Percentiles rank a stretch among this genome's conserved stretches.
phyloP scores from a whole-genome alignment of 2,797 vertebrate species.

The Octomys mimax region DNA sequence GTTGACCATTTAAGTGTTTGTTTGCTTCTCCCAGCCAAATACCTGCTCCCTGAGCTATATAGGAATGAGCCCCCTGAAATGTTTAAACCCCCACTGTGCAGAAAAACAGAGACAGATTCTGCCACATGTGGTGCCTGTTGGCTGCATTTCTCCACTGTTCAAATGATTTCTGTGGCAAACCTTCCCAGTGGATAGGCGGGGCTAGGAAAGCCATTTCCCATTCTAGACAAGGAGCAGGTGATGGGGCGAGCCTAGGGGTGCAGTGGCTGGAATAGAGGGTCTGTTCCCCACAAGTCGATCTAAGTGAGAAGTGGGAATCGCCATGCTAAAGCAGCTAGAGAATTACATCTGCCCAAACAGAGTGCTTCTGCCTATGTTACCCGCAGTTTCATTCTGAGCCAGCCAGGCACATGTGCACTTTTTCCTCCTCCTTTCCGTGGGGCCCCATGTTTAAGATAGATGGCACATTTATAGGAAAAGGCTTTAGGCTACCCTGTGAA shows the following conservation, averaged over 20 bases:
- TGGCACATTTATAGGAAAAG: background rate
- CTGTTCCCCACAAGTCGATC: background rate
- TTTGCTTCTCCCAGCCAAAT: slow-evolving; percentile 5
- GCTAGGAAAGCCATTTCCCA: background rate
- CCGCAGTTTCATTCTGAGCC: background rate
- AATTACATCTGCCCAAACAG: background rate
- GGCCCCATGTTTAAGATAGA: background rate
- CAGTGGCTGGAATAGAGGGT: background rate
- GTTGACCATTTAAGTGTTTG: background rate
- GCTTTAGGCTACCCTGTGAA: background rate
- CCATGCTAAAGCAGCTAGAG: accelerated
- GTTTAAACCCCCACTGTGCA: slow-evolving; percentile 41
- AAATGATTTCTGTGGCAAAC: slow-evolving; percentile 25
- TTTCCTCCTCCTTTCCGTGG: background rate
- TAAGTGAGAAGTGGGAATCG: background rate
- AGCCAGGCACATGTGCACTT: accelerated
- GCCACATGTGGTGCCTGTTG: slow-evolving; percentile 52
- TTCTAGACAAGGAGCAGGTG: background rate
- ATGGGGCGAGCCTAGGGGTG: accelerated
- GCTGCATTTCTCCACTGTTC: slow-evolving; percentile 27
- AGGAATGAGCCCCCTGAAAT: background rate
- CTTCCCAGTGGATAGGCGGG: slow-evolving; percentile 31
- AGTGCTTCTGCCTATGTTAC: background rate
- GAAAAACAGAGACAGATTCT: slow-evolving; percentile 68
- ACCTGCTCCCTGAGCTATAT: background rate